phyloP scores from a whole-genome alignment of 2,113 vertebrate genomes.

The Semnornis frantzii region DNA sequence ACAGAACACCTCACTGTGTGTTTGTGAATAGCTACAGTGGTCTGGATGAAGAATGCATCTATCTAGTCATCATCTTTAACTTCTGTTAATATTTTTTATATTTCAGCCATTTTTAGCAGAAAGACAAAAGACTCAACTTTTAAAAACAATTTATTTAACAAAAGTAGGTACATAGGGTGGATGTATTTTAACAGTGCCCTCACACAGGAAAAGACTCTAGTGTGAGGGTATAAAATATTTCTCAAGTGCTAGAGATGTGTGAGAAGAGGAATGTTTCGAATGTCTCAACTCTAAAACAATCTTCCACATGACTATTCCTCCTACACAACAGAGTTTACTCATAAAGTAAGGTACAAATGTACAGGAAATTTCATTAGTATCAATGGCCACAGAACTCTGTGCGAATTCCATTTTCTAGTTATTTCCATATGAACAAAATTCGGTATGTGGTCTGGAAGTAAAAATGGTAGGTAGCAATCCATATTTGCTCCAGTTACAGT shows the following conservation, averaged over 20 bases:
- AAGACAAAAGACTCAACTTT: background rate
- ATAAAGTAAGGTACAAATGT: background rate
- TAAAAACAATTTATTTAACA: background rate
- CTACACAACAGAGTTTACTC: background rate
- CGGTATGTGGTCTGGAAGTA: background rate
- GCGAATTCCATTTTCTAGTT: background rate
- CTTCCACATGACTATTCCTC: background rate
- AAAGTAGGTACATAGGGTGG: fast-evolving
- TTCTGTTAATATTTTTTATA: background rate
- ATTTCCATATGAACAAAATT: background rate
- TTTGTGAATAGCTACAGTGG: background rate
- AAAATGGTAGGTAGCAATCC: background rate
- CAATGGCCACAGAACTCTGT: background rate
- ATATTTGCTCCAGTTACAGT: background rate
- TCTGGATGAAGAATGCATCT: background rate
- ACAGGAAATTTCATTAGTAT: background rate
- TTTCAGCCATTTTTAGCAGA: background rate
- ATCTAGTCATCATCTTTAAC: background rate
- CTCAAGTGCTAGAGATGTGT: background rate
- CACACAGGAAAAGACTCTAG: background rate
- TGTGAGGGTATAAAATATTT: background rate
- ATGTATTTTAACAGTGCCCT: background rate
- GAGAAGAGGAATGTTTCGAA: background rate
- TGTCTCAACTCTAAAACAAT: background rate
- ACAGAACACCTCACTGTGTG: fast-evolving